Percentiles rank a stretch among this genome's conserved stretches.
Evolutionary conservation across 2,888 invertebrate species (phyloP).

Genomic region (Orthonevra nobilis): DNA sequence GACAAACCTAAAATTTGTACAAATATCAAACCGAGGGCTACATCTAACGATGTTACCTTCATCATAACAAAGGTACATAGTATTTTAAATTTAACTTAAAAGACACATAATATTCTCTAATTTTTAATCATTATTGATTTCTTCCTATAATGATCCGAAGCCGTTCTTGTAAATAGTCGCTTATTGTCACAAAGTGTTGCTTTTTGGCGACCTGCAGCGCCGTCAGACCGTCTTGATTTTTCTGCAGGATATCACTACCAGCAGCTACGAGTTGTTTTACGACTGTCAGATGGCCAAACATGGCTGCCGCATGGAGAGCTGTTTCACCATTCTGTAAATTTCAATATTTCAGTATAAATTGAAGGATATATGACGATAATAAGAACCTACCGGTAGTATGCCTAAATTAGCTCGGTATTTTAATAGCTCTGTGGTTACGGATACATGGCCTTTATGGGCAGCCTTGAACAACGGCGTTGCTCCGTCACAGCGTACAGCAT

Average conservation of each 20-base stretch:
- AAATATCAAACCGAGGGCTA: slow-evolving; percentile 26
- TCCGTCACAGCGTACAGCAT: slow-evolving; percentile 92
- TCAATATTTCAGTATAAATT: no score
- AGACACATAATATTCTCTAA: slow-evolving; percentile 56
- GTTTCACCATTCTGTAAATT: slow-evolving; percentile 94
- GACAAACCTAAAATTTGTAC: slow-evolving; percentile 45
- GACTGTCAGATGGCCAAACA: slow-evolving; percentile 91
- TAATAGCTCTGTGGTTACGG: slow-evolving; percentile 91
- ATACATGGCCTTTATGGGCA: slow-evolving; percentile 95
- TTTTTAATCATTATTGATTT: slow-evolving; percentile 16
- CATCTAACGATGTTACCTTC: slow-evolving; percentile 9
- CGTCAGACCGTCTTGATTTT: slow-evolving; percentile 87
- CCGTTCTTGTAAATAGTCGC: slow-evolving; percentile 79
- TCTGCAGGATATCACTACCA: slow-evolving; percentile 85
- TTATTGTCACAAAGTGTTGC: slow-evolving; percentile 79
- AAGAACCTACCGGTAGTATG: slow-evolving; percentile 89
- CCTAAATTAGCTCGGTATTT: slow-evolving; percentile 91
- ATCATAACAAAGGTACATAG: slow-evolving; percentile 59
- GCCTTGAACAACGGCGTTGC: slow-evolving; percentile 97
- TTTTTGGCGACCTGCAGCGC: slow-evolving; percentile 84
- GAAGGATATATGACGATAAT: no score
- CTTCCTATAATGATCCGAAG: slow-evolving; percentile 60
- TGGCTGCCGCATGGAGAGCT: slow-evolving; percentile 93
- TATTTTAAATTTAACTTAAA: slow-evolving; percentile 27
- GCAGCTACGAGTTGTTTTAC: slow-evolving; percentile 88